Evolutionary conservation across 2,797 vertebrate species (phyloP).

Genomic region (Chiroxiphia lanceolata): DNA sequence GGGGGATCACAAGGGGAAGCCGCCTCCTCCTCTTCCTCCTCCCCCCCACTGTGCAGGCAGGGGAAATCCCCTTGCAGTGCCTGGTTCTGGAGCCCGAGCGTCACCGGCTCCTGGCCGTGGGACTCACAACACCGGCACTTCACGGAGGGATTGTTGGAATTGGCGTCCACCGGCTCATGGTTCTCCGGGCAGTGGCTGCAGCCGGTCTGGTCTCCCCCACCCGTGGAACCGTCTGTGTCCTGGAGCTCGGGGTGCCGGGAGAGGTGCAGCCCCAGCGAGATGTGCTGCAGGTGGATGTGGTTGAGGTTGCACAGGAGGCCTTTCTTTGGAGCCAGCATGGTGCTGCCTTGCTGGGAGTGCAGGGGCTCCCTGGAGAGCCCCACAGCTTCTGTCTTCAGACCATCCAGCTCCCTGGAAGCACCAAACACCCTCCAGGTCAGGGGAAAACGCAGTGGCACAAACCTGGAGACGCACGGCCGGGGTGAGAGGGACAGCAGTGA

Average conservation of each 20-base stretch:
- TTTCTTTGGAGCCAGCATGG: constrained; percentile 78
- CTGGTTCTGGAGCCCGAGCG: constrained; percentile 79
- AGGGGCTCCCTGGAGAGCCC: constrained; percentile 3
- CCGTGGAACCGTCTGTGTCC: constrained; percentile 47
- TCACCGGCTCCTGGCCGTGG: constrained; percentile 76
- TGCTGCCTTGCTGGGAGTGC: not conserved
- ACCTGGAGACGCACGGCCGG: not conserved
- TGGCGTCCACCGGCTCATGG: constrained; percentile 78
- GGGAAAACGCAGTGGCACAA: not conserved
- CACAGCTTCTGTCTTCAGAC: constrained; percentile 50
- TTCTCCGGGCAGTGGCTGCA: not conserved
- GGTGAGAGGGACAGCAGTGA: not conserved
- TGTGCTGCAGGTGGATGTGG: constrained; percentile 80
- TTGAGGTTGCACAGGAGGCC: constrained; percentile 80
- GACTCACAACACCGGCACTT: constrained; percentile 89
- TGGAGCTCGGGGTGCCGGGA: constrained; percentile 75
- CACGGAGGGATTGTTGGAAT: constrained; percentile 90
- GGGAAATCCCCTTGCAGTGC: constrained; percentile 19
- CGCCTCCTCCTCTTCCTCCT: not conserved
- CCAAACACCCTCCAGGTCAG: not conserved
- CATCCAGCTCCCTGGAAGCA: constrained; percentile 2
- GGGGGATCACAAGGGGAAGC: constrained; percentile 47
- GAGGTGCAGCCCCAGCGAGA: constrained; percentile 79
- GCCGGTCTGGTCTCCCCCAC: not conserved
- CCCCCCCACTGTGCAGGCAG: constrained; percentile 51